Evolutionary conservation across 2,888 invertebrate species (phyloP).

Genomic region (Boloria selene): DNA sequence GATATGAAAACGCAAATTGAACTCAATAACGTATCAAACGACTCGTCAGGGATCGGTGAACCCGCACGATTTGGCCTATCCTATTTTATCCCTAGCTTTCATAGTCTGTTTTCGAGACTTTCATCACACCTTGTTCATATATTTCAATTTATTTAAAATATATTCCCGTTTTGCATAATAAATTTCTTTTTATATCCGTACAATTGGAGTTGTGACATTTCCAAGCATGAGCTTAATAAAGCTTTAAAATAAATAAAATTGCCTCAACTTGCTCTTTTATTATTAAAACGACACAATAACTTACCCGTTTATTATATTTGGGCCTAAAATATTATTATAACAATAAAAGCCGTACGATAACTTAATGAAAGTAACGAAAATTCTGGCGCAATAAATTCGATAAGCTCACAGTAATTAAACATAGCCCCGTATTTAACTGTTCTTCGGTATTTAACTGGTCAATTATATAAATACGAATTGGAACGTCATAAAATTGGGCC

Average conservation of each 20-base stretch:
- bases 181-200: background rate
- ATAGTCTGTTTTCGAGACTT: conserved; percentile 48
- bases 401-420: conserved; percentile 56
- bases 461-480: conserved; percentile 69
- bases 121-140: conserved; percentile 38
- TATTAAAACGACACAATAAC: conserved; percentile 16
- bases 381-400: conserved; percentile 46
- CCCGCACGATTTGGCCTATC: conserved; percentile 55
- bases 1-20: conserved; percentile 66
- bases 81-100: conserved; percentile 58
- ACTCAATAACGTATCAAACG: conserved; percentile 71
- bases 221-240: background rate
- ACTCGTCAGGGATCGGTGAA: conserved; percentile 55
- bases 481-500: conserved; percentile 73
- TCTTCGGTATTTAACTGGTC: conserved; percentile 63
- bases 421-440: conserved; percentile 42
- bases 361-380: conserved; percentile 36
- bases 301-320: conserved; percentile 15
- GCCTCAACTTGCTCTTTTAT: conserved; percentile 1
- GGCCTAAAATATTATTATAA: conserved; percentile 18
- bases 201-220: background rate
- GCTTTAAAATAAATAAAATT: conserved; percentile 1
- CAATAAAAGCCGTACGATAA: conserved; percentile 31
- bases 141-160: conserved; percentile 42
- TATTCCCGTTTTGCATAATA: background rate